phyloP scores from a whole-genome alignment of 1,140 invertebrate species.

The Lasaia peninsularis region DNA sequence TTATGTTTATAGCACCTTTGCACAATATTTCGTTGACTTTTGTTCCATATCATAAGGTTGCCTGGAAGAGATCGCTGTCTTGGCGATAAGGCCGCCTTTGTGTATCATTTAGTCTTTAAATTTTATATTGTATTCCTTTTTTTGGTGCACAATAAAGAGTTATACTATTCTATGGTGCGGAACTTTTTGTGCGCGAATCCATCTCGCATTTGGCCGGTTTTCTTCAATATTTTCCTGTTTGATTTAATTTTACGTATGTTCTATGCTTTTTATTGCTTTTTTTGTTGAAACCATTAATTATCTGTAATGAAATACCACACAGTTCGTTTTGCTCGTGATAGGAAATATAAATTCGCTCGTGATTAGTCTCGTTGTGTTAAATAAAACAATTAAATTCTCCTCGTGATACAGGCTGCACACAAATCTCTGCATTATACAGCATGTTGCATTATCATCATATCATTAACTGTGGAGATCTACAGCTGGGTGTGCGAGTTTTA shows the following conservation, averaged over 20 bases:
- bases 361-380: slow-evolving; percentile 3
- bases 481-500: not conserved
- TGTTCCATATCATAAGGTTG: too few relatives aligned
- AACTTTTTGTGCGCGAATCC: too few relatives aligned
- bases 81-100: too few relatives aligned
- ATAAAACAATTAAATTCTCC: slow-evolving; percentile 1
- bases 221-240: not conserved
- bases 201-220: too few relatives aligned
- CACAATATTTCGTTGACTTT: too few relatives aligned
- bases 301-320: slow-evolving; percentile 2
- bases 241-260: too few relatives aligned
- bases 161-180: too few relatives aligned
- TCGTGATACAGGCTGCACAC: slow-evolving; percentile 4
- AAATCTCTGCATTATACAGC: not conserved
- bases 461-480: slow-evolving; percentile 1
- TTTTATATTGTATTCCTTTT: too few relatives aligned
- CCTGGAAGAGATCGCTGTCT: too few relatives aligned
- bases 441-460: not conserved
- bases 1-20: too few relatives aligned
- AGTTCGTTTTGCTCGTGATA: slow-evolving; percentile 2
- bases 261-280: not conserved
- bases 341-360: slow-evolving; percentile 5
- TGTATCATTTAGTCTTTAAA: too few relatives aligned
- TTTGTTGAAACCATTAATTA: not conserved
- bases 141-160: too few relatives aligned